These are phyloP conservation scores for Phthorimaea operculella DNA, from an alignment of 1,140 invertebrate species.

Conservation along the genomic window DNA sequence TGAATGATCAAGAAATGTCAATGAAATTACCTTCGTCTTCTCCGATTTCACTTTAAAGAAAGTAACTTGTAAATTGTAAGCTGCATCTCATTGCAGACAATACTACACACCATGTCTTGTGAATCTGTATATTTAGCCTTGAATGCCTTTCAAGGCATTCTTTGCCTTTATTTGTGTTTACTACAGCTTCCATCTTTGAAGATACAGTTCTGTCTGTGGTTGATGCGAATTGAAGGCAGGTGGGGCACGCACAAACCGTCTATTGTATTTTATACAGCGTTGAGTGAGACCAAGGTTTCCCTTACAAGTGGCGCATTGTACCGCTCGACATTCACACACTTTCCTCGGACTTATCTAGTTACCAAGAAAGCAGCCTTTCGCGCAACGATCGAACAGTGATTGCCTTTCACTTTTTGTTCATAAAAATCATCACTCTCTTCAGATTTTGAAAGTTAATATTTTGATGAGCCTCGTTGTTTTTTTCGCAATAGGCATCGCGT, in stretches of 20 bases:
- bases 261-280: conserved; percentile 12
- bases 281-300: conserved; percentile 22
- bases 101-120: too few species aligned
- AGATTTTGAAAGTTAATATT: conserved; percentile 28
- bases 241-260: conserved; percentile 10
- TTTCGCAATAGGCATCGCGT: not conserved
- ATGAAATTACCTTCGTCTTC: too few species aligned
- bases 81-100: too few species aligned
- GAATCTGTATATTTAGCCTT: too few species aligned
- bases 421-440: conserved; percentile 30
- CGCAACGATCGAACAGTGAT: conserved; percentile 27
- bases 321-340: conserved; percentile 43
- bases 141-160: too few species aligned
- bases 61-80: too few species aligned
- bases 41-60: too few species aligned
- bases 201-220: not conserved
- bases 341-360: conserved; percentile 39
- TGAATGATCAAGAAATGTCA: too few species aligned
- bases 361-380: conserved; percentile 44
- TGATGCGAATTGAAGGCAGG: conserved; percentile 8
- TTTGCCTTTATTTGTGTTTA: too few species aligned
- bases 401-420: conserved; percentile 57
- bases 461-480: conserved; percentile 9
- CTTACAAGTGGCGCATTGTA: conserved; percentile 27
- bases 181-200: not conserved